phyloP scores from a whole-genome alignment of 1,140 invertebrate species.

The Drosophila eugracilis region DNA sequence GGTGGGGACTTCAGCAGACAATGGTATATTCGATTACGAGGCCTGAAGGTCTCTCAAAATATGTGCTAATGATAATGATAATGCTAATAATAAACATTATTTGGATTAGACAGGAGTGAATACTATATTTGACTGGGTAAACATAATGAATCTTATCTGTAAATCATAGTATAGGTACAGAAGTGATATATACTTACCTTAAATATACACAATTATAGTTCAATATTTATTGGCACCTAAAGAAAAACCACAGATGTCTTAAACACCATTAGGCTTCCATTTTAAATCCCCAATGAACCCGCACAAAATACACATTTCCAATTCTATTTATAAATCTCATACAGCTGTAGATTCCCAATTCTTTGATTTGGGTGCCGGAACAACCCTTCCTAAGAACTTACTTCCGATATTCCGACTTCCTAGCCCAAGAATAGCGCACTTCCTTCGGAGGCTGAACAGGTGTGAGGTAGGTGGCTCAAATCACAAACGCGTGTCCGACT shows the following conservation, averaged over 20 bases:
- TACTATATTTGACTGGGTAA: too few relatives aligned
- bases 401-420: slow-evolving; percentile 45
- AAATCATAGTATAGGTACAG: too few relatives aligned
- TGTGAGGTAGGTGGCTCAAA: slow-evolving; percentile 57
- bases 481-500: slow-evolving; percentile 73
- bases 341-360: slow-evolving; percentile 11
- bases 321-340: slow-evolving; percentile 18
- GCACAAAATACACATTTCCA: background rate
- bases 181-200: too few relatives aligned
- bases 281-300: slow-evolving; percentile 7
- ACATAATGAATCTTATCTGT: too few relatives aligned
- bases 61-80: background rate
- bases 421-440: slow-evolving; percentile 7
- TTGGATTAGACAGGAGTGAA: background rate
- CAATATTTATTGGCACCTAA: background rate
- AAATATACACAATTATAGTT: background rate
- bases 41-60: background rate
- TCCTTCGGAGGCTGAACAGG: slow-evolving; percentile 30
- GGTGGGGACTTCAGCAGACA: slow-evolving; percentile 1
- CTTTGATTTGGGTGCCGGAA: background rate
- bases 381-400: slow-evolving; percentile 21
- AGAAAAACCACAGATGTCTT: background rate
- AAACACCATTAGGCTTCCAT: background rate
- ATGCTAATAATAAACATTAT: background rate
- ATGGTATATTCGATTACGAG: background rate